Conservation (phyloP, 2,888 invertebrate species). For the Callyntrura guangdongensis region DNA sequence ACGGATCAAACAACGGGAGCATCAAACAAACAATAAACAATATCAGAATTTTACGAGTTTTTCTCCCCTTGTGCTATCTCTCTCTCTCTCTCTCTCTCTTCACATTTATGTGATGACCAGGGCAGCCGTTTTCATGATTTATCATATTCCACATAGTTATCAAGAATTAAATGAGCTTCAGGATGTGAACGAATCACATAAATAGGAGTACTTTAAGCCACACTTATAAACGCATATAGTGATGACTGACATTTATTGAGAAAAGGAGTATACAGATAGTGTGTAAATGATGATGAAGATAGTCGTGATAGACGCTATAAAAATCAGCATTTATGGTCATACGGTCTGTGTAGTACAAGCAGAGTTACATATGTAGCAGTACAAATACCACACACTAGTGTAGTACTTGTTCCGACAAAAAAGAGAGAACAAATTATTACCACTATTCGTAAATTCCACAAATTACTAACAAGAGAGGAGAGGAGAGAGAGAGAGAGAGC, state of each 20-base stretch:
- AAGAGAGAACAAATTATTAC: neutral
- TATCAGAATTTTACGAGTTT: conserved; percentile 27
- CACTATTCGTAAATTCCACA: conserved; percentile 2
- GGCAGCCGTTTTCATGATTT: no score
- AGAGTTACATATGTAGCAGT: no score
- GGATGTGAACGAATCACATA: no score
- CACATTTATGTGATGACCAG: neutral
- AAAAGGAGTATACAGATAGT: neutral
- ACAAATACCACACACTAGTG: neutral
- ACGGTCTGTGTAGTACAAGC: neutral
- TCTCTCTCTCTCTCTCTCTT: neutral
- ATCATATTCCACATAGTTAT: no score
- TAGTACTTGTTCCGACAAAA: neutral
- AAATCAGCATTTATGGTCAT: conserved; percentile 10
- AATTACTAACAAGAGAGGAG: conserved; percentile 11
- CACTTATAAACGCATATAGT: no score
- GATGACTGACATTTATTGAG: conserved; percentile 52
- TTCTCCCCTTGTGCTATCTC: neutral
- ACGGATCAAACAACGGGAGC: neutral
- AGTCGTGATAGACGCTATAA: conserved; percentile 1
- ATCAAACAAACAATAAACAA: conserved; percentile 17
- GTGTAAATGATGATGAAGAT: neutral
- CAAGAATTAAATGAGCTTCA: no score
- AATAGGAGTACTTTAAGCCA: no score
- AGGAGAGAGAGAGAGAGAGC: neutral